Evolutionary conservation across 2,113 vertebrate genomes (phyloP).

Genomic region (Onychorhynchus coronatus): DNA sequence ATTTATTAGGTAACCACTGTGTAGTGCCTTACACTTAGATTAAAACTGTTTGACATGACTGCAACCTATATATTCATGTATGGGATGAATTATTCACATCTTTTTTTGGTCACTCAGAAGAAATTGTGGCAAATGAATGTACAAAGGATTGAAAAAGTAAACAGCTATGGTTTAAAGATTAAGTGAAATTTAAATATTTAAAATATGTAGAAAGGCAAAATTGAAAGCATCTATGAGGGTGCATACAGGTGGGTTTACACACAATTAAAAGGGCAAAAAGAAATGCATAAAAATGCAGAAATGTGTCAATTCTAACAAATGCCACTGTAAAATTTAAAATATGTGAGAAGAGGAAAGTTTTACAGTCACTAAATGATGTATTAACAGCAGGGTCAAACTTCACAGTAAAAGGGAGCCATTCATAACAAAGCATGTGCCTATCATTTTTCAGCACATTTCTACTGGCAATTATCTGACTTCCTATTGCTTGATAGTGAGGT

Average conservation of each 20-base stretch:
- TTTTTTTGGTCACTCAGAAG: neutral
- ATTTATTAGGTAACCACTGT: neutral
- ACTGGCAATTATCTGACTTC: neutral
- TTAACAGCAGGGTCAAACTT: neutral
- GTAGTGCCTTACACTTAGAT: neutral
- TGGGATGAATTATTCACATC: neutral
- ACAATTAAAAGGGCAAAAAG: neutral
- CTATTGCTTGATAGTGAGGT: neutral
- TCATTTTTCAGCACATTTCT: neutral
- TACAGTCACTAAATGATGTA: neutral
- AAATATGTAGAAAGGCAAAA: neutral
- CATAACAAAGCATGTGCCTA: neutral
- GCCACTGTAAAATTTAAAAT: neutral
- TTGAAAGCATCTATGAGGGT: neutral
- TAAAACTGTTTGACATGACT: neutral
- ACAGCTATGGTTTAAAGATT: neutral
- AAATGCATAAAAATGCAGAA: neutral
- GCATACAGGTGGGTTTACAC: neutral
- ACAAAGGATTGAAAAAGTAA: neutral
- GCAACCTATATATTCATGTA: neutral
- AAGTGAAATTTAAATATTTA: neutral
- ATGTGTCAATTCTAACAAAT: neutral
- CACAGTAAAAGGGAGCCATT: neutral
- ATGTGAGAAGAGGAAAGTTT: neutral
- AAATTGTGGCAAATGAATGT: neutral